Evolutionary conservation across 2,888 invertebrate species (phyloP).

Genomic region (Leptopilina drosophilae): DNA sequence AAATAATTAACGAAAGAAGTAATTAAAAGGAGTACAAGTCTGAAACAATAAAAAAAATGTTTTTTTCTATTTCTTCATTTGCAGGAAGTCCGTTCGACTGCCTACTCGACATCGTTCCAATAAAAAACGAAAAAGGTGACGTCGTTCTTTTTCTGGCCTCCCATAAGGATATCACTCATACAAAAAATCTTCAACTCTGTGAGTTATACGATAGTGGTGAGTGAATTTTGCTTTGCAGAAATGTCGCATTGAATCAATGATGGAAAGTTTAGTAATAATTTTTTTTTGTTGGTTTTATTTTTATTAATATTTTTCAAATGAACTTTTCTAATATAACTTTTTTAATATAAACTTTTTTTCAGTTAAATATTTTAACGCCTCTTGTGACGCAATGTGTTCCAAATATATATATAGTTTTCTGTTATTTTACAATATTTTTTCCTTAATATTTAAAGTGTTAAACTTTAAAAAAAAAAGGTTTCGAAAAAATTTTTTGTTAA

Average conservation of each 20-base stretch:
- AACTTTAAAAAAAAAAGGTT: no score
- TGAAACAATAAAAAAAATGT: no score
- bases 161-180: constrained; percentile 96
- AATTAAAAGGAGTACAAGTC: no score
- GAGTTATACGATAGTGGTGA: constrained; percentile 93
- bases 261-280: background rate
- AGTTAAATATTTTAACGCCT: background rate
- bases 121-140: constrained; percentile 98
- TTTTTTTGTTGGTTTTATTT: background rate
- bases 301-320: background rate
- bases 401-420: background rate
- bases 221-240: constrained; percentile 73
- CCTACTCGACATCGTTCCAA: constrained; percentile 97
- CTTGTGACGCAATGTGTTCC: background rate
- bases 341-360: background rate
- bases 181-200: constrained; percentile 81
- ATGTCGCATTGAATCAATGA: constrained; percentile 43
- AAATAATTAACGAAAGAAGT: no score
- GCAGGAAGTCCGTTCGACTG: constrained; percentile 96
- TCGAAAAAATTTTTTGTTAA: no score
- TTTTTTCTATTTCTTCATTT: constrained; percentile 57
- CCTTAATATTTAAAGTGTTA: no score
- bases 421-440: background rate
- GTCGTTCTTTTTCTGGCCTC: constrained; percentile 97
- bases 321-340: background rate